Conservation (phyloP, 2,888 invertebrate genomes). For the Metopia argyrocephala region DNA sequence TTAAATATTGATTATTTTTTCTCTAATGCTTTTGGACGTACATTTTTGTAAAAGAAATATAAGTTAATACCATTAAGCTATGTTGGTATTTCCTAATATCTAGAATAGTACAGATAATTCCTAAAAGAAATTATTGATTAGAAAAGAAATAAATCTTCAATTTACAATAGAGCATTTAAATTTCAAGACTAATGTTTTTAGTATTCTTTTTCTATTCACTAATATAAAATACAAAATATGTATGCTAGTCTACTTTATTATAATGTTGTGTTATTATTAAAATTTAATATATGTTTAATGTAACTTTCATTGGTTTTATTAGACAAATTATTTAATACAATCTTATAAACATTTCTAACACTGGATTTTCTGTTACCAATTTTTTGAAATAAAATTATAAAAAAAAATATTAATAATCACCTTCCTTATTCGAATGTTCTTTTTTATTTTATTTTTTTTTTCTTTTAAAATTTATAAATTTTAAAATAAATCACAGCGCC, state of each 20-base stretch:
- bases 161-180: neutral
- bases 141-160: neutral
- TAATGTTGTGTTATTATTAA: too few species aligned
- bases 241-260: too few species aligned
- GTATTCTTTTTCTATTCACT: too few species aligned
- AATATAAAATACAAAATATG: too few species aligned
- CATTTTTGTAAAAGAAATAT: neutral
- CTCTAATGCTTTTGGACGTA: neutral
- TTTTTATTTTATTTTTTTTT: neutral
- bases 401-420: neutral
- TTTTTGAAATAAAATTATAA: neutral
- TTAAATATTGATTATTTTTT: conserved; percentile 39
- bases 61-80: too few species aligned
- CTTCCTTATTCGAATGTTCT: neutral
- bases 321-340: too few species aligned
- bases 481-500: conserved; percentile 53
- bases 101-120: neutral
- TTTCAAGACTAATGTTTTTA: too few species aligned
- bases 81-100: neutral
- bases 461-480: neutral
- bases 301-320: too few species aligned
- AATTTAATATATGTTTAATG: too few species aligned
- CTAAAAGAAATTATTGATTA: conserved; percentile 18
- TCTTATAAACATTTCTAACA: too few species aligned
- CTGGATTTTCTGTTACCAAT: too few species aligned